These are phyloP conservation scores for Hyaena hyaena DNA, from an alignment of 2,113 vertebrate species.

Conservation along the genomic window DNA sequence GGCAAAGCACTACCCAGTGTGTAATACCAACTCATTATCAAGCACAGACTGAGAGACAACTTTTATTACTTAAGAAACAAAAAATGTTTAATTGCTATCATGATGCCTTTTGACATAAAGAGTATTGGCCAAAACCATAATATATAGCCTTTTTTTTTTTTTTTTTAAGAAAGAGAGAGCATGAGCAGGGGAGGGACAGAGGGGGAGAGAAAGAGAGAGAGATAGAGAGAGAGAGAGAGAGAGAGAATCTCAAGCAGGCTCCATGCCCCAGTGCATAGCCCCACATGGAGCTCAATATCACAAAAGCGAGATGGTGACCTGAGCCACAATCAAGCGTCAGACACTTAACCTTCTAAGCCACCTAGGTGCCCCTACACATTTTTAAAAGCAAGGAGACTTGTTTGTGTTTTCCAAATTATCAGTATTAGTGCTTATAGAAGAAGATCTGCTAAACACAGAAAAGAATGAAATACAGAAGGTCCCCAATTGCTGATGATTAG, in stretches of 20 bases:
- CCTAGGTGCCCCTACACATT: neutral
- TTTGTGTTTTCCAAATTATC: constrained; percentile 23
- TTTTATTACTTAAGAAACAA: constrained; percentile 9
- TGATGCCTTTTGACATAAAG: constrained; percentile 3
- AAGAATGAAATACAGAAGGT: neutral
- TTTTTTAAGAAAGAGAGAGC: neutral
- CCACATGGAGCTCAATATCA: too few relatives aligned
- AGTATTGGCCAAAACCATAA: neutral
- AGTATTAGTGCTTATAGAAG: constrained; percentile 1
- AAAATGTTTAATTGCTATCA: neutral
- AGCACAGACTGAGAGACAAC: neutral
- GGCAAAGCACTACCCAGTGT: neutral
- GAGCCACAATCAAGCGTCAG: neutral
- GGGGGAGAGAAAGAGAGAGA: neutral
- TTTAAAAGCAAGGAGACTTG: neutral
- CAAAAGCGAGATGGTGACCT: too few relatives aligned
- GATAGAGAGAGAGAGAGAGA: neutral
- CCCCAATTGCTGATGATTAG: neutral
- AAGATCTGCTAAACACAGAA: neutral
- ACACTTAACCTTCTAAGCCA: too few relatives aligned
- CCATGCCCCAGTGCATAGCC: too few relatives aligned
- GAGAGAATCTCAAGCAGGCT: neutral
- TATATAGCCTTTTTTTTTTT: too few relatives aligned
- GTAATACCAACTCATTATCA: neutral
- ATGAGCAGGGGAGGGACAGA: neutral